phyloP scores from a whole-genome alignment of 2,797 vertebrate genomes.

The Semaprochilodus insignis region DNA sequence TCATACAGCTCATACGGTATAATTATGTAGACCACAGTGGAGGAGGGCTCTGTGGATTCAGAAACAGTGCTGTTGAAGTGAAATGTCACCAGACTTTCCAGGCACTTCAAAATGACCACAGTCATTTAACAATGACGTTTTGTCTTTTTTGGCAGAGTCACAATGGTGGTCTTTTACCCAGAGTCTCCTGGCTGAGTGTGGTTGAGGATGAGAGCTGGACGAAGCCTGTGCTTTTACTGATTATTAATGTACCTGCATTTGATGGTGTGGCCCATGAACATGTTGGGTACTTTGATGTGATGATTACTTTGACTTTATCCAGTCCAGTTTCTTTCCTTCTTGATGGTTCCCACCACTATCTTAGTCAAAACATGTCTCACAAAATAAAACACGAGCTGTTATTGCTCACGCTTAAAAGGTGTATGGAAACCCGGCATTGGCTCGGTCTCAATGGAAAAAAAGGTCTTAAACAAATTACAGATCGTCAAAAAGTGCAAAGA shows the following conservation, averaged over 20 bases:
- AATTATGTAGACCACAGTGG: background rate
- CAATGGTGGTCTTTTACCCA: background rate
- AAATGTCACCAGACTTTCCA: conserved; percentile 5
- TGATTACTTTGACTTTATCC: conserved; percentile 45
- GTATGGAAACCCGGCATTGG: conserved; percentile 53
- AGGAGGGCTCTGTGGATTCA: background rate
- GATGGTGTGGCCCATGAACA: conserved; percentile 20
- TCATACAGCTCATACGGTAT: background rate
- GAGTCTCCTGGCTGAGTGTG: background rate
- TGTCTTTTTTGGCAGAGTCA: background rate
- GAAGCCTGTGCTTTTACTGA: conserved; percentile 20
- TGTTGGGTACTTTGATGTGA: conserved; percentile 36
- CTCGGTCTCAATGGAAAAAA: conserved; percentile 57
- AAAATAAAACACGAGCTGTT: conserved; percentile 53
- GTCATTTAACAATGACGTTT: conserved; percentile 2
- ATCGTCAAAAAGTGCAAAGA: conserved; percentile 55
- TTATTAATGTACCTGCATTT: conserved; percentile 17
- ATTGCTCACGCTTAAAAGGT: conserved; percentile 50
- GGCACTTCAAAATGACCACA: background rate
- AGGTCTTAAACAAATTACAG: conserved; percentile 52
- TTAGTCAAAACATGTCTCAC: conserved; percentile 51
- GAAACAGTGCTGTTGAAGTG: background rate
- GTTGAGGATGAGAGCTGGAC: background rate
- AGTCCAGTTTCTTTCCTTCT: conserved; percentile 33
- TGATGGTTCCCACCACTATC: conserved; percentile 46